phyloP scores from a whole-genome alignment of 1,140 invertebrate species.

The Meloidogyne chitwoodi region DNA sequence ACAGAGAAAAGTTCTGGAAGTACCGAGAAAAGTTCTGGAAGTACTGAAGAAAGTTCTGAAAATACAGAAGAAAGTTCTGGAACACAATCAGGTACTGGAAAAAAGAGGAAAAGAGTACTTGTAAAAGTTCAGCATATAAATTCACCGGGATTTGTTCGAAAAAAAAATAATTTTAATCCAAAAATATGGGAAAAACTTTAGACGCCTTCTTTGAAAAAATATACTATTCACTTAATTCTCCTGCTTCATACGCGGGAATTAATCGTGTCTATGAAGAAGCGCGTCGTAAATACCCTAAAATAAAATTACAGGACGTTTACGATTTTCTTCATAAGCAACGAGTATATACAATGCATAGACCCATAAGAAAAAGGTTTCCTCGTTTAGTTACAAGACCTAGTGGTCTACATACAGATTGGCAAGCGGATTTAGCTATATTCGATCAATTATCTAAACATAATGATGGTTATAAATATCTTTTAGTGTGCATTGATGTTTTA shows the following conservation, averaged over 20 bases:
- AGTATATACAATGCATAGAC: conserved; percentile 27
- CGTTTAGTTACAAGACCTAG: conserved; percentile 8
- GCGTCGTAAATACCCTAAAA: background rate
- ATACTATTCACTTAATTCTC: conserved; percentile 9
- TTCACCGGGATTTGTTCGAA: background rate
- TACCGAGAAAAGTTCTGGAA: no score
- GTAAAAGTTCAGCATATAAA: background rate
- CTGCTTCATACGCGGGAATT: conserved; percentile 5
- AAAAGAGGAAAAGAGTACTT: background rate
- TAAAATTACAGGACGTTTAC: conserved; percentile 9
- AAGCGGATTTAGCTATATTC: conserved; percentile 29
- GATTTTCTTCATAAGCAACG: conserved; percentile 18
- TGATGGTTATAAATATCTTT: conserved; percentile 25
- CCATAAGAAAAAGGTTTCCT: background rate
- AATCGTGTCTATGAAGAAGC: conserved; percentile 1
- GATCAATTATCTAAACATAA: background rate
- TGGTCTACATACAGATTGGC: conserved; percentile 33
- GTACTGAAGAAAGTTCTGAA: no score
- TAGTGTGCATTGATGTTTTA: conserved; percentile 28
- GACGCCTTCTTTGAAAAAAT: conserved; percentile 10
- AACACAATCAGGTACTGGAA: background rate
- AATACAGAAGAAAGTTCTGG: no score
- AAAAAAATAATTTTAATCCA: conserved; percentile 5
- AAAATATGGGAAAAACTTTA: conserved; percentile 5
- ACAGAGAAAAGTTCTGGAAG: no score